A percentile compares a stretch with the other conserved stretches of the same genome.
Conservation (phyloP, 2,113 vertebrate genomes). For the Anoplopoma fimbria region DNA sequence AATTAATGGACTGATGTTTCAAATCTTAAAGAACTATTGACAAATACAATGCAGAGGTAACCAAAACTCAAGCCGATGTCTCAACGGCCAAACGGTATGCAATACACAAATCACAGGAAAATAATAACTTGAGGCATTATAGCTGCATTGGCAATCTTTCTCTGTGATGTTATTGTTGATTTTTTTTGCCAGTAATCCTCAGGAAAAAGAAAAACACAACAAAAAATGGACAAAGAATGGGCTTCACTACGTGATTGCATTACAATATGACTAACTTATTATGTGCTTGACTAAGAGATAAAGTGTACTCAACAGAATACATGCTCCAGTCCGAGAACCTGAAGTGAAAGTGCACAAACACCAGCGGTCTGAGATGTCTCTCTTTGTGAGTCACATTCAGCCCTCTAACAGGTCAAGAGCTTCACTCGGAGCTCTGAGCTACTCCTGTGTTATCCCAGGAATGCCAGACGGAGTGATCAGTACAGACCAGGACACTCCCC, state of each 20-base stretch:
- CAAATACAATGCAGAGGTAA: neutral
- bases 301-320: neutral
- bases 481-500: slow-evolving; percentile 55
- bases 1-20: neutral
- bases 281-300: neutral
- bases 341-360: slow-evolving; percentile 57
- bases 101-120: neutral
- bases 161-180: neutral
- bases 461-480: slow-evolving; percentile 60
- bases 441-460: slow-evolving; percentile 65
- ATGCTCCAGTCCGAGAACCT: slow-evolving; percentile 20
- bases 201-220: neutral
- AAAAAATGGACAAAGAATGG: slow-evolving; percentile 6
- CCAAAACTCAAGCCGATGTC: neutral
- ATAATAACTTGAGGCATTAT: neutral
- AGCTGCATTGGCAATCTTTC: neutral
- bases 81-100: neutral
- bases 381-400: slow-evolving; percentile 38
- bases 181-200: neutral
- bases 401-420: slow-evolving; percentile 55
- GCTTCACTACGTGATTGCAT: neutral
- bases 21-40: neutral
- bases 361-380: slow-evolving; percentile 22
- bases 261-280: neutral
- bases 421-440: slow-evolving; percentile 42